Evolutionary conservation across 2,888 invertebrate genomes (phyloP), one percentile per base, ranked within the genome.

Genomic region (Xestobium rufovillosum): DNA sequence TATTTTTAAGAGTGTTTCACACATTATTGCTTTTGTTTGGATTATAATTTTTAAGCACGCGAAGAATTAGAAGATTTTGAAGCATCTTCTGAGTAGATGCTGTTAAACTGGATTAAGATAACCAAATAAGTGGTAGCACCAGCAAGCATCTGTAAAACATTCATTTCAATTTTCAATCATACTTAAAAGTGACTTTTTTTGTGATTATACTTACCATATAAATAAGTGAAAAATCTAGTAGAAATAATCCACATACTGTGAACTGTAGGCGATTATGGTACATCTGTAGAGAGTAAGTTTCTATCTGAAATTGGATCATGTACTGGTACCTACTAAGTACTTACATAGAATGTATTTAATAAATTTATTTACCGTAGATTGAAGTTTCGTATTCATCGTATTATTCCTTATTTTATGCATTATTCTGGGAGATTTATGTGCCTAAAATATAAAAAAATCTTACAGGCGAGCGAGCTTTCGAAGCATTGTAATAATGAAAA

Each of bases 211-310:
- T 47, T 48, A 57, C 57, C 43, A 55, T 54, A 40, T 57, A 55
- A 23, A 59, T 39, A 34, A 59, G 46, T 13, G 57, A 53, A 41
- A 55, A 55, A 39, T 59, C 59, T 11, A 59, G 47, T 31, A 57
- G 55, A 47, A 57, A 57, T 27, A 59, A 40, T 31, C 57, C 57
- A 41, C 55, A 57, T 27, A 57, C 52, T 32, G 51, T 50, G 47
- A 57, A 57, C 40, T 47, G 43, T 37, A 57, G 38, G 23, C 55
- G 51, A 38, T 55, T 55, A 44, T 59, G 57, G 39, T 53, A 55
- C 57, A 59, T 55, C 47, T 59, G 57, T 27, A 59, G 39, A 25
- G 59, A 59, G 42, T 57, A 56, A 36, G 57, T 51, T 41, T 59
- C 57, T 31, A 57, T 57, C 59, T 59, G 43, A 17, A 54, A 54